A percentile compares a stretch with the other conserved stretches of the same genome.
Evolutionary conservation across 1,140 invertebrate species (phyloP).

Genomic region (Micrasema longulum): DNA sequence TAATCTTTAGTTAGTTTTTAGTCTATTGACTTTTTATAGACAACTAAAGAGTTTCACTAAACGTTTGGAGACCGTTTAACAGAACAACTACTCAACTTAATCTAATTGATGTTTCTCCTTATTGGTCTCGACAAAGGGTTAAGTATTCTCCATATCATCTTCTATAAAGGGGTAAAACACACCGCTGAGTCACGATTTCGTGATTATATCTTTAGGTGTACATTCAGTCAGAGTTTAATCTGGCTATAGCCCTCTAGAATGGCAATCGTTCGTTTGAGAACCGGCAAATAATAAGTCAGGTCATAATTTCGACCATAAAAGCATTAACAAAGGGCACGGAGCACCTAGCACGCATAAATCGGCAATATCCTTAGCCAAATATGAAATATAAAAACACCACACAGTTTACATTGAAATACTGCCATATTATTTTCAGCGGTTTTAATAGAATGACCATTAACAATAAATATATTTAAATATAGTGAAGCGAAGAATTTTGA

Average conservation of each 20-base stretch:
- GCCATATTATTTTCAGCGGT: too few species aligned
- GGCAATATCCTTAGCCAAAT: not conserved
- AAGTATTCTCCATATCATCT: conserved; percentile 8
- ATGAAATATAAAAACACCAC: too few species aligned
- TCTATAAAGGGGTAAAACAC: conserved; percentile 26
- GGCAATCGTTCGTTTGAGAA: conserved; percentile 17
- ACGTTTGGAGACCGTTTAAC: too few species aligned
- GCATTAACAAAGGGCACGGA: conserved; percentile 1
- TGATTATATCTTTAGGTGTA: conserved; percentile 24
- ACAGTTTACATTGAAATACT: too few species aligned
- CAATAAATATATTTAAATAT: too few species aligned
- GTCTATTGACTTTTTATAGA: too few species aligned
- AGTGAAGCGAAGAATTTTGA: too few species aligned
- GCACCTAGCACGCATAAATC: not conserved
- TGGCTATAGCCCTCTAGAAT: conserved; percentile 1
- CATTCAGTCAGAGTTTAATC: not conserved
- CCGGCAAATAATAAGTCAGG: not conserved
- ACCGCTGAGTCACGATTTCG: conserved; percentile 29
- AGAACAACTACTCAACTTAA: too few species aligned
- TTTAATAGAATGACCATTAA: too few species aligned
- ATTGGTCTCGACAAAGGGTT: not conserved
- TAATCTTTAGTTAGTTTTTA: too few species aligned
- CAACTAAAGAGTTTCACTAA: too few species aligned
- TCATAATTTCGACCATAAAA: conserved; percentile 7
- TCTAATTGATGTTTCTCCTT: too few species aligned